A percentile compares a stretch with the other conserved stretches of the same genome.
Evolutionary conservation across 2,888 invertebrate species (phyloP).

Genomic region (Cryptocheilus praepositus): DNA sequence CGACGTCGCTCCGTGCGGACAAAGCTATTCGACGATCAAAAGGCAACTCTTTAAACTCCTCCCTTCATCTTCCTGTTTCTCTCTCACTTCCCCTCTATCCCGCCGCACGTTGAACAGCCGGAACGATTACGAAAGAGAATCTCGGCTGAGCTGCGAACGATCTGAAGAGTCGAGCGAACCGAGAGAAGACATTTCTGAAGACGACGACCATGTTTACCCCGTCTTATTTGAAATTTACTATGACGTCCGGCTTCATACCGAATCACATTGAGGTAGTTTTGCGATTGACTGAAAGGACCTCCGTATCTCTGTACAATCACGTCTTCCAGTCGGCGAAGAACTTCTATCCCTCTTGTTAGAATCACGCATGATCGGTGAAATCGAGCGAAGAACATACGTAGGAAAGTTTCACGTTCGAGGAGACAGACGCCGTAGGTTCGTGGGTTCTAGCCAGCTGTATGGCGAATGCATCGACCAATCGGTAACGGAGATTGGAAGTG

Average conservation of each 20-base stretch:
- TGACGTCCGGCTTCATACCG: conserved; percentile 45
- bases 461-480: conserved; percentile 25
- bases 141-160: background rate
- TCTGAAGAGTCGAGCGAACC: background rate
- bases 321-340: background rate
- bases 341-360: background rate
- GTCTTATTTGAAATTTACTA: conserved; percentile 16
- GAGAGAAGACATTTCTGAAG: background rate
- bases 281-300: conserved; percentile 22
- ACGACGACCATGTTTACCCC: background rate
- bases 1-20: conserved; percentile 6
- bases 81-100: too few relatives aligned
- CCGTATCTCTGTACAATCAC: background rate
- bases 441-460: too few relatives aligned
- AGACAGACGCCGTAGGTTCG: background rate
- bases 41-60: background rate
- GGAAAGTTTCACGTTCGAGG: conserved; percentile 23
- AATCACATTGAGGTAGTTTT: conserved; percentile 42
- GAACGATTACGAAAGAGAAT: background rate
- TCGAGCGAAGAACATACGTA: conserved; percentile 34
- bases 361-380: background rate
- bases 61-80: too few relatives aligned
- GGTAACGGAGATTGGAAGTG: conserved; percentile 33
- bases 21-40: conserved; percentile 3
- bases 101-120: too few relatives aligned